Conservation (phyloP, 2,888 invertebrate species). For the Melieria crassipennis region DNA sequence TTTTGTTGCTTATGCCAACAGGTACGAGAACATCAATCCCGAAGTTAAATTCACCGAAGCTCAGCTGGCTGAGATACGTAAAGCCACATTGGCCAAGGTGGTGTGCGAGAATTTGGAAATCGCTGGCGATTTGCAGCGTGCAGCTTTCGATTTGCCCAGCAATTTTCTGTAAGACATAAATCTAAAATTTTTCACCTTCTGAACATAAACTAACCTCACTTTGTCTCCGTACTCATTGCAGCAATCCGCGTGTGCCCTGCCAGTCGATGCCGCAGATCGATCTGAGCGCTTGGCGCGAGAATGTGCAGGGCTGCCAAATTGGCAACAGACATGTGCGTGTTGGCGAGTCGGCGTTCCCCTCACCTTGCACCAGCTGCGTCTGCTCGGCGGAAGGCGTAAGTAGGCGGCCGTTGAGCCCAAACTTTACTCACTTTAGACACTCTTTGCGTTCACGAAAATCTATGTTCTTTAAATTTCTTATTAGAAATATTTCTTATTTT, state of each 20-base stretch:
- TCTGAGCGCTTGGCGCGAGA: slow-evolving; percentile 85
- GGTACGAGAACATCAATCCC: slow-evolving; percentile 88
- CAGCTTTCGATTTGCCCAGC: slow-evolving; percentile 89
- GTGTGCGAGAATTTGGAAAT: slow-evolving; percentile 91
- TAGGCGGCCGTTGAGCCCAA: slow-evolving; percentile 42
- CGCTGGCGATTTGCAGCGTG: slow-evolving; percentile 85
- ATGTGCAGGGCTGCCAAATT: slow-evolving; percentile 82
- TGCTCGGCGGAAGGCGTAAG: slow-evolving; percentile 87
- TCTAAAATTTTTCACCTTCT: background rate
- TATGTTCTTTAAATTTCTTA: background rate
- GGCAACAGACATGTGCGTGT: slow-evolving; percentile 81
- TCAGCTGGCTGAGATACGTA: slow-evolving; percentile 88
- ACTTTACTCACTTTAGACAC: background rate
- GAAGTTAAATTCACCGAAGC: slow-evolving; percentile 83
- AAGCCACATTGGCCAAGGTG: slow-evolving; percentile 84
- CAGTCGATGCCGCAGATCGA: slow-evolving; percentile 82
- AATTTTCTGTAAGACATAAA: slow-evolving; percentile 80
- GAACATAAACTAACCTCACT: background rate
- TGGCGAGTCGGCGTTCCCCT: slow-evolving; percentile 86
- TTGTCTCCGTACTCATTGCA: slow-evolving; percentile 51
- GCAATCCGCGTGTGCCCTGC: slow-evolving; percentile 88
- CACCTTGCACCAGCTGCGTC: slow-evolving; percentile 91
- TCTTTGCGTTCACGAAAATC: too few relatives aligned
- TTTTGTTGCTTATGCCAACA: slow-evolving; percentile 48
- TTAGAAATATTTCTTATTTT: too few relatives aligned